A percentile compares a stretch with the other conserved stretches of the same genome.
Evolutionary conservation across 2,797 vertebrate species (phyloP).

Genomic region (Mergus octosetaceus): DNA sequence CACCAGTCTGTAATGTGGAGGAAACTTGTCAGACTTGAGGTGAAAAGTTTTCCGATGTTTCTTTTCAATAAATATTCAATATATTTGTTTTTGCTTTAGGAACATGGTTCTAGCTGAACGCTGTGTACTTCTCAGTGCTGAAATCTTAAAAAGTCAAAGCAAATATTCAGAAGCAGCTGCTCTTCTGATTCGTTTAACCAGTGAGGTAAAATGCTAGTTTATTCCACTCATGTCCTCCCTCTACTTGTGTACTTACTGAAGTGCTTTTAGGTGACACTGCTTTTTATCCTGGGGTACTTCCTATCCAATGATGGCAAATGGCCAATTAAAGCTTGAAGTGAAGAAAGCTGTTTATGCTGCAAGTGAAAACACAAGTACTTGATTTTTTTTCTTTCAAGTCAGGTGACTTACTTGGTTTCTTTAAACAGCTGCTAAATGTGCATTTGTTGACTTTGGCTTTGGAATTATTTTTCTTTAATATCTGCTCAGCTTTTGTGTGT

Average conservation of each 20-base stretch:
- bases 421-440: not conserved
- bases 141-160: constrained; percentile 95
- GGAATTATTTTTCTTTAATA: not conserved
- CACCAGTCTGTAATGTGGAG: not conserved
- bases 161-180: constrained; percentile 96
- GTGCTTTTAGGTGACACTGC: not conserved
- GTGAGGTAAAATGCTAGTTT: constrained; percentile 84
- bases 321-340: not conserved
- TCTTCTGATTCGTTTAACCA: constrained; percentile 96
- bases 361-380: not conserved
- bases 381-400: not conserved
- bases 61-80: not conserved
- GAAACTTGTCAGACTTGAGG: not conserved
- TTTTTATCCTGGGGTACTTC: not conserved
- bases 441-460: not conserved
- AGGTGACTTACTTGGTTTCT: not conserved
- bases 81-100: constrained; percentile 76
- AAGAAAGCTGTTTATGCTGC: not conserved
- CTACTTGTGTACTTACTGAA: not conserved
- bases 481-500: not conserved
- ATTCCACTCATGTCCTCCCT: not conserved
- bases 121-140: constrained; percentile 93
- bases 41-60: not conserved
- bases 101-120: constrained; percentile 96
- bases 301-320: not conserved